Percentiles rank a stretch among this genome's conserved stretches.
phyloP scores from a whole-genome alignment of 2,888 invertebrate species.

The Nezara viridula region DNA sequence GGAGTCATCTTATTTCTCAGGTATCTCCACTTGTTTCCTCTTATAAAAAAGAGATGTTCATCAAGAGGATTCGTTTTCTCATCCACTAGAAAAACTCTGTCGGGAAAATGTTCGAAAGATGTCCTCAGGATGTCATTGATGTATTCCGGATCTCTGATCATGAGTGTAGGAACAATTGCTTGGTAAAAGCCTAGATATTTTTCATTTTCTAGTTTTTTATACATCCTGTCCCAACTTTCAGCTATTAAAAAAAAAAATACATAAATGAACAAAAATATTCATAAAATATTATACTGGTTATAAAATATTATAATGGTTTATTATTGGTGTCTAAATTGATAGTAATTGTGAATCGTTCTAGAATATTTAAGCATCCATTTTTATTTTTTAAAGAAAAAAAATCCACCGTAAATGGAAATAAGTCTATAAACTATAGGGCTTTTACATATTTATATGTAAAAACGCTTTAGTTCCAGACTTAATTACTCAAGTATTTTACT shows the following conservation, averaged over 20 bases:
- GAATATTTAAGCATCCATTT: too few relatives aligned
- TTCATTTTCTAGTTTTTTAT: background rate
- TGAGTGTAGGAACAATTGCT: background rate
- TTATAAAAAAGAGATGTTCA: conserved; percentile 53
- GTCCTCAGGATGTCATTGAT: conserved; percentile 20
- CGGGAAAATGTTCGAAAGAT: conserved; percentile 54
- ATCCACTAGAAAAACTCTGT: conserved; percentile 52
- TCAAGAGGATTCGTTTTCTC: conserved; percentile 56
- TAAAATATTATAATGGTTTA: too few relatives aligned
- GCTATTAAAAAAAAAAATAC: background rate
- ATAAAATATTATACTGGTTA: too few relatives aligned
- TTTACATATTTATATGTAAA: too few relatives aligned
- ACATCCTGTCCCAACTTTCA: background rate
- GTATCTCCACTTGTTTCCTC: conserved; percentile 57
- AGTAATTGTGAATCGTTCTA: too few relatives aligned
- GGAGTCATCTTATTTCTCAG: conserved; percentile 56
- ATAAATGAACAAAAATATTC: too few relatives aligned
- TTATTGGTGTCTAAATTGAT: too few relatives aligned
- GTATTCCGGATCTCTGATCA: conserved; percentile 54
- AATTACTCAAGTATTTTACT: too few relatives aligned
- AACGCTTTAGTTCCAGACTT: too few relatives aligned
- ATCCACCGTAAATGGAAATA: too few relatives aligned
- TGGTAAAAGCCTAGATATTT: background rate
- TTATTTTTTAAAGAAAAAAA: too few relatives aligned
- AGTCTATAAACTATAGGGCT: too few relatives aligned